Evolutionary conservation across 2,113 vertebrate genomes (phyloP), one percentile per base, ranked within the genome.

Genomic region (Pluvianellus socialis): DNA sequence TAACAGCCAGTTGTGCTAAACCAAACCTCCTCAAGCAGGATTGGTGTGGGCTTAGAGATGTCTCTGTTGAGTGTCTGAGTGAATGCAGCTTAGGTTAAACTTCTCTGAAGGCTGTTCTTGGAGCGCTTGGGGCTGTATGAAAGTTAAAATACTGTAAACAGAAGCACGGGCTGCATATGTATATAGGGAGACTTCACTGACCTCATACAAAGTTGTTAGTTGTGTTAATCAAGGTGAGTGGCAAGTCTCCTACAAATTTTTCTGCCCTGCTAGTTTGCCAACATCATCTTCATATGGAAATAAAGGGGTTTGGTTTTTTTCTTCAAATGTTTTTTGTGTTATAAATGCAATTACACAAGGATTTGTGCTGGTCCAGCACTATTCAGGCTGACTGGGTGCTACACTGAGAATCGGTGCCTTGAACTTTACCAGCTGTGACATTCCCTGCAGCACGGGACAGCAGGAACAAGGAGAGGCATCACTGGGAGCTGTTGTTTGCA

Each of bases 11-110:
- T 27, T 55, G 4, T 18, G 45, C 16, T 70, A 61, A 73, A 27
- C 17, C 14, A 55, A 50, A 42, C n/a, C 42, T 35, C 19, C 45
- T 38, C 20, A n/a, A 5, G 45, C 14, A 65, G 47, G 28, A 63
- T 38, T 59, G 38, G 3, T 0, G 2, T 3, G 62, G 7, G 19
- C 3, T 86, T 50, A 22, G 0, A 0, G 40, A 83, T 38, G 19
- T 23, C 24, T 10, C 14, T 26, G 6, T 19, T 50, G 26, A 9
- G 26, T 24, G 53, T 47, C 38, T 38, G 26, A 32, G 38, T 3
- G 26, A 81, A 50, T 11, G 21, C 4, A 16, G 42, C 6, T 32
- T n/a, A 16, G 17, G 22, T 45, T 92, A 73, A 87, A 45, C n/a
- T 62, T n/a, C 28, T 33, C 27, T 45, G 45, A 74, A 94, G 63